Conservation (phyloP, 2,113 vertebrate genomes). For the Corapipo altera region DNA sequence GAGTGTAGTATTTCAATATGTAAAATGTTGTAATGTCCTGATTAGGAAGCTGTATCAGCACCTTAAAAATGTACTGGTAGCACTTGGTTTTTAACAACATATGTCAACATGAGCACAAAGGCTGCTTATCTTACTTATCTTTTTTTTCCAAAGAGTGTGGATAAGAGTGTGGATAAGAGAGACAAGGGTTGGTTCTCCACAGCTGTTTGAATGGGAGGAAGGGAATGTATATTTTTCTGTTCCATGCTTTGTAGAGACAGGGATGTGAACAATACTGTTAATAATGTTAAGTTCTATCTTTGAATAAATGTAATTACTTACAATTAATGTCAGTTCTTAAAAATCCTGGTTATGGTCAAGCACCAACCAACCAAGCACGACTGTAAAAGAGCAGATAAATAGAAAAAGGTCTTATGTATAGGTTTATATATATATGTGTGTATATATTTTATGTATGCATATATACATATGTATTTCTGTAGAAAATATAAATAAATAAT, state of each 20-base stretch:
- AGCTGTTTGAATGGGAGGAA: not conserved
- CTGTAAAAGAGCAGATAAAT: not conserved
- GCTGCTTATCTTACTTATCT: not conserved
- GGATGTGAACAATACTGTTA: not conserved
- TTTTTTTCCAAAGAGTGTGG: not conserved
- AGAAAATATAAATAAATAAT: not conserved
- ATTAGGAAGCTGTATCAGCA: not conserved
- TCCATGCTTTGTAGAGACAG: not conserved
- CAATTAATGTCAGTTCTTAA: not conserved
- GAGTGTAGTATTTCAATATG: not conserved
- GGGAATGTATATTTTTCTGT: not conserved
- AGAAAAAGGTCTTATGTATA: not conserved
- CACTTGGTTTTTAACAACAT: not conserved
- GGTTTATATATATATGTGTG: not conserved
- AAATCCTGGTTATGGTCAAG: not conserved
- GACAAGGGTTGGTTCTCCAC: not conserved
- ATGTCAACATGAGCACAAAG: not conserved
- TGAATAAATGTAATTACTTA: constrained; percentile 32
- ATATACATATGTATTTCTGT: not conserved
- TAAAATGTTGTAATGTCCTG: not conserved
- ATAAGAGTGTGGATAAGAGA: not conserved
- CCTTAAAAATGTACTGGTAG: not conserved
- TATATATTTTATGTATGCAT: not conserved
- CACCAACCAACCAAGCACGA: not conserved
- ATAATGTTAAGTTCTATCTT: not conserved